Percentiles rank a stretch among this genome's conserved stretches.
Evolutionary conservation across 2,797 vertebrate genomes (phyloP).

Genomic region (Hippoglossus hippoglossus): DNA sequence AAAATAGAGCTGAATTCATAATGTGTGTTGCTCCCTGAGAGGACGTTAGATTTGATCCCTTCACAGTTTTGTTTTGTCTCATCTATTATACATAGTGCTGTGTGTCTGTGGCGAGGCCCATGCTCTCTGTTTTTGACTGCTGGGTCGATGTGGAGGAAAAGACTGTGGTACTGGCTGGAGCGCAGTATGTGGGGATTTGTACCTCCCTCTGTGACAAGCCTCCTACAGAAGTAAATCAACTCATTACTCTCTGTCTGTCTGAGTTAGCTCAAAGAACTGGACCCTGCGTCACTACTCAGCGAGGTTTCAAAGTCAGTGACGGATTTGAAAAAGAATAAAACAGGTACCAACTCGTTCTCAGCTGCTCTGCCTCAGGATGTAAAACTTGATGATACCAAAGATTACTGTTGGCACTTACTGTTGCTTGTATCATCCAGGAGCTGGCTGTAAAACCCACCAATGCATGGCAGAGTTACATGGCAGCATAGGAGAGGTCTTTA

Average conservation of each 20-base stretch:
- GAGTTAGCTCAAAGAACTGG: background rate
- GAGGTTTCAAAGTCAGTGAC: conserved; percentile 1
- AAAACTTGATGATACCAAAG: background rate
- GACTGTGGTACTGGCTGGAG: background rate
- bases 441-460: background rate
- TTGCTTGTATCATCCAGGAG: background rate
- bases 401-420: background rate
- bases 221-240: background rate
- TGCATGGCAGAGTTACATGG: background rate
- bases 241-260: conserved; percentile 4
- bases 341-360: background rate
- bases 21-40: too few relatives aligned
- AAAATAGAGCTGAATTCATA: too few relatives aligned
- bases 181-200: background rate
- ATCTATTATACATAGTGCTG: background rate
- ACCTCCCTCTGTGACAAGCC: conserved; percentile 6
- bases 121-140: background rate
- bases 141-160: background rate
- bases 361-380: background rate
- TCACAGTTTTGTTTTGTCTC: conserved; percentile 3
- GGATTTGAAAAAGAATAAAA: conserved; percentile 5
- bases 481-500: background rate
- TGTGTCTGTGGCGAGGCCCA: background rate
- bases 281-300: background rate
- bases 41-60: background rate